phyloP scores from a whole-genome alignment of 2,113 vertebrate species.

The Cichladusa arquata region DNA sequence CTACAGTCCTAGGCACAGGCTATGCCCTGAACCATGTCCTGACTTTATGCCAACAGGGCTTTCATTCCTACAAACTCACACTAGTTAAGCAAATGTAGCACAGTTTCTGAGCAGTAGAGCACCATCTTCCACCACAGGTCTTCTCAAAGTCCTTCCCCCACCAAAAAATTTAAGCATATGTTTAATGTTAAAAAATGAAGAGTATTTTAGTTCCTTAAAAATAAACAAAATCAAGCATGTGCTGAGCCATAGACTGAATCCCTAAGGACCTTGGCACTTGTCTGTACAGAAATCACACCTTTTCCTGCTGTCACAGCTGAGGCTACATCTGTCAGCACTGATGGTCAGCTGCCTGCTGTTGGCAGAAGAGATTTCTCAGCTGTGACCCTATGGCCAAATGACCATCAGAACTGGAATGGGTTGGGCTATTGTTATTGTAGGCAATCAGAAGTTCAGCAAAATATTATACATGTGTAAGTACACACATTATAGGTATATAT shows the following conservation, averaged over 20 bases:
- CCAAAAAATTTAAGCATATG: background rate
- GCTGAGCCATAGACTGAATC: background rate
- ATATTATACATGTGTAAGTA: fast-evolving
- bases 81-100: background rate
- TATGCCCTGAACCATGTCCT: background rate
- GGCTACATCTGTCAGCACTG: background rate
- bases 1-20: background rate
- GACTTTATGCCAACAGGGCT: background rate
- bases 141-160: background rate
- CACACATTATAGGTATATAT: fast-evolving
- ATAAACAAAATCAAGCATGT: background rate
- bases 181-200: background rate
- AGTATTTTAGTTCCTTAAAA: background rate
- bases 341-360: background rate
- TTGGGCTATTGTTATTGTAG: background rate
- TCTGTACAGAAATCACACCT: background rate
- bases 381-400: background rate
- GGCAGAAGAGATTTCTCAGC: background rate
- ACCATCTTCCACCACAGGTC: background rate
- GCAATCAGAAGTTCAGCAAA: background rate
- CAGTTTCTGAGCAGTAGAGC: background rate
- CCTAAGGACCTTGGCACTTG: background rate
- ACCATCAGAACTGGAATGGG: background rate
- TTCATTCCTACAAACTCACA: background rate
- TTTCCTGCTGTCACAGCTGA: background rate